These are phyloP conservation scores for Rachycentron canadum DNA, from an alignment of 2,797 vertebrate genomes.

Conservation along the genomic window DNA sequence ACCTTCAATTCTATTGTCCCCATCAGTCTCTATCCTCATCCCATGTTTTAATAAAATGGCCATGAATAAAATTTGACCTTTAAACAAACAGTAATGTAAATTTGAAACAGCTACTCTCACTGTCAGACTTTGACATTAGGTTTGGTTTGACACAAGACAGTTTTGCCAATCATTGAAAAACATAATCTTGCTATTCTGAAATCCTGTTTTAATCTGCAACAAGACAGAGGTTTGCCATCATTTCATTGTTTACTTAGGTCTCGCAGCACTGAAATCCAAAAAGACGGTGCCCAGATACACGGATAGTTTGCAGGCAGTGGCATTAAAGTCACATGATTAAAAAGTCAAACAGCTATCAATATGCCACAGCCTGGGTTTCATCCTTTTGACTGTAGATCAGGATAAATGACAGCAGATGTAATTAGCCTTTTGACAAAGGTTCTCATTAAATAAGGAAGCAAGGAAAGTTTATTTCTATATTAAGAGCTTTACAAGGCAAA, in stretches of 20 bases:
- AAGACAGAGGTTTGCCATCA: neutral
- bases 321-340: neutral
- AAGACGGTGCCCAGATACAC: neutral
- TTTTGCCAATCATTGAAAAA: too few relatives aligned
- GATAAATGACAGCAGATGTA: neutral
- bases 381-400: neutral
- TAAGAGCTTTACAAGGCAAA: too few relatives aligned
- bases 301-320: neutral
- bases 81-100: neutral
- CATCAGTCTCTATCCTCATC: neutral
- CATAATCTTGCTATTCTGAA: too few relatives aligned
- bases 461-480: too few relatives aligned
- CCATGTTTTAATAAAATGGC: neutral
- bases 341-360: neutral
- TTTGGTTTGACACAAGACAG: too few relatives aligned
- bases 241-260: too few relatives aligned
- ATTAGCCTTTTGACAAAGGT: neutral
- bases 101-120: neutral
- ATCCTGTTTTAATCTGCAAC: neutral
- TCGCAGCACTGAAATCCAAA: too few relatives aligned
- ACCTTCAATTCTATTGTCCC: conserved; percentile 18
- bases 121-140: too few relatives aligned
- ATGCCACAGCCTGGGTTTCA: neutral
- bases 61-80: neutral
- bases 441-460: too few relatives aligned